phyloP scores from a whole-genome alignment of 2,888 invertebrate species.

The Melitaea athalia region DNA sequence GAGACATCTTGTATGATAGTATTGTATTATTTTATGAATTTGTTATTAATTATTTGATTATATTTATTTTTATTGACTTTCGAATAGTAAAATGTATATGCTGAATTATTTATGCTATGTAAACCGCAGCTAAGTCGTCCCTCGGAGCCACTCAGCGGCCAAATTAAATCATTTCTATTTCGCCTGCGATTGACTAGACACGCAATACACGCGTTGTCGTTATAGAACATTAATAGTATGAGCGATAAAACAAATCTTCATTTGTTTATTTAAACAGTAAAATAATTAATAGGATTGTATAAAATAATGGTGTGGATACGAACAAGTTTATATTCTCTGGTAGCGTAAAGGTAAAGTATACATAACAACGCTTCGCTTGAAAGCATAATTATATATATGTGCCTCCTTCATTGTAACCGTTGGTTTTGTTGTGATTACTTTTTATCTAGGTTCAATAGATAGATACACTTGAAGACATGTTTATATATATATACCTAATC shows the following conservation, averaged over 20 bases:
- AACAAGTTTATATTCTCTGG: background rate
- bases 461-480: background rate
- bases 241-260: constrained; percentile 17
- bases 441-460: background rate
- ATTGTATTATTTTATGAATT: too few species aligned
- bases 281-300: constrained; percentile 6
- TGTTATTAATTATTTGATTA: too few species aligned
- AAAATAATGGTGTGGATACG: constrained; percentile 2
- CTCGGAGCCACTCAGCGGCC: constrained; percentile 60
- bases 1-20: too few species aligned
- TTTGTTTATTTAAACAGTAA: constrained; percentile 16
- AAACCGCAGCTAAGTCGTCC: constrained; percentile 50
- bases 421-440: background rate
- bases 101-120: constrained; percentile 34
- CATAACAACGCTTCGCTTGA: background rate
- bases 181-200: constrained; percentile 63
- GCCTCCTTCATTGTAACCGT: background rate
- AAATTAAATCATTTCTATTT: constrained; percentile 79
- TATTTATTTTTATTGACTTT: too few species aligned
- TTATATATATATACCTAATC: background rate
- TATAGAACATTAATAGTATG: constrained; percentile 48
- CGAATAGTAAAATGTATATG: constrained; percentile 15
- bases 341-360: background rate
- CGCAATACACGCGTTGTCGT: constrained; percentile 62
- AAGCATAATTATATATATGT: background rate